phyloP scores from a whole-genome alignment of 1,140 invertebrate species.

The Zaprionus inermis region DNA sequence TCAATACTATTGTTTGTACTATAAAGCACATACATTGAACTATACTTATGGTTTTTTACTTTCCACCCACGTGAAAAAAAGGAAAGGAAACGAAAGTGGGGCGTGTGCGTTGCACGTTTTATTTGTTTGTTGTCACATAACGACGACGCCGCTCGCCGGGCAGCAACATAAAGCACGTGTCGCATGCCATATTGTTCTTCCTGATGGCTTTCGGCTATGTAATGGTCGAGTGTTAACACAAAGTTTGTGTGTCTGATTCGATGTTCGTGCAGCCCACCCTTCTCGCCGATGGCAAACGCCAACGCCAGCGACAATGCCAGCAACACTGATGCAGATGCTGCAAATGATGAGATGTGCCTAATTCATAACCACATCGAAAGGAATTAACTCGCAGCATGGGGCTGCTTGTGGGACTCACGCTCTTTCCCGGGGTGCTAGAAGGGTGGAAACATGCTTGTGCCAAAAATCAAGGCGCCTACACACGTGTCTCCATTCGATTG shows the following conservation, averaged over 20 bases:
- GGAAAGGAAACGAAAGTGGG: slow-evolving; percentile 30
- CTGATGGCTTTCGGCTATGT: slow-evolving; percentile 42
- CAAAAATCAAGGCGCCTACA: slow-evolving; percentile 55
- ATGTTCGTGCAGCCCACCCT: slow-evolving; percentile 46
- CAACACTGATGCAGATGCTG: slow-evolving; percentile 60
- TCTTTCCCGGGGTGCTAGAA: slow-evolving; percentile 29
- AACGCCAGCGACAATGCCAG: not conserved
- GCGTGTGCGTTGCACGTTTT: slow-evolving; percentile 46
- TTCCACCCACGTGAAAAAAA: slow-evolving; percentile 16
- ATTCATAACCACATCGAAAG: slow-evolving; percentile 83
- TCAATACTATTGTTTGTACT: not conserved
- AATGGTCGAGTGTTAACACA: slow-evolving; percentile 69
- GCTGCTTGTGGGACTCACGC: slow-evolving; percentile 18
- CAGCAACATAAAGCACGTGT: slow-evolving; percentile 57
- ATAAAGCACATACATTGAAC: not conserved
- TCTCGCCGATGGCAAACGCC: not conserved
- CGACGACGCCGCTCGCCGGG: slow-evolving; percentile 20
- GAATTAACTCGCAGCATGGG: slow-evolving; percentile 74
- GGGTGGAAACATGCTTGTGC: slow-evolving; percentile 33
- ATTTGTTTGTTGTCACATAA: slow-evolving; percentile 59
- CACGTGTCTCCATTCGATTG: slow-evolving; percentile 77
- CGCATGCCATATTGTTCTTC: slow-evolving; percentile 70
- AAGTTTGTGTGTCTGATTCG: slow-evolving; percentile 70
- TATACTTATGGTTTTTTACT: slow-evolving; percentile 36
- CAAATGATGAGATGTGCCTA: slow-evolving; percentile 82